Percentiles rank a stretch among this genome's conserved stretches.
Evolutionary conservation across 2,113 vertebrate species (phyloP).

Genomic region (Crotalus helleri): DNA sequence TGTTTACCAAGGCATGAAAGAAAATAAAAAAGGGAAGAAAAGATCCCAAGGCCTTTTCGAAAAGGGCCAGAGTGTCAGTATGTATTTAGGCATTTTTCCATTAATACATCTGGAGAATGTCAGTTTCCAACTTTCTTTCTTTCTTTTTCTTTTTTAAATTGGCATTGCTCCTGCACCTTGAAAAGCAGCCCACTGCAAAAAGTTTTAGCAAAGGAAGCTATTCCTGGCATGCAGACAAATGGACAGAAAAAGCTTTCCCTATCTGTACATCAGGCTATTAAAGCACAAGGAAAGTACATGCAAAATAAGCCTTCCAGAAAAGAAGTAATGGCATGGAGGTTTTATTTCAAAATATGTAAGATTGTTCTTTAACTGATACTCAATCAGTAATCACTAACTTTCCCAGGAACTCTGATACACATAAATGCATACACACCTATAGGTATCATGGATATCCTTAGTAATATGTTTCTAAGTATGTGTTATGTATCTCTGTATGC

Average conservation of each 20-base stretch:
- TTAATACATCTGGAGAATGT: not conserved
- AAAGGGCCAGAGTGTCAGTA: not conserved
- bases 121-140: not conserved
- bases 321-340: not conserved
- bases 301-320: not conserved
- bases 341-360: not conserved
- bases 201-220: not conserved
- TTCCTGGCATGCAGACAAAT: not conserved
- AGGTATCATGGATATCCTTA: not conserved
- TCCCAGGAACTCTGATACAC: not conserved
- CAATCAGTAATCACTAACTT: not conserved
- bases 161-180: not conserved
- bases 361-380: not conserved
- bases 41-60: not conserved
- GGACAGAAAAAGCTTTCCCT: not conserved
- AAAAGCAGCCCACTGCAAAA: not conserved
- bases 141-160: not conserved
- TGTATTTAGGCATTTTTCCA: not conserved
- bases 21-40: not conserved
- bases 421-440: not conserved
- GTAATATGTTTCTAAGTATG: not conserved
- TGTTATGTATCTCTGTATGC: not conserved
- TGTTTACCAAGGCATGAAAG: not conserved
- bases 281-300: not conserved
- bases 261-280: not conserved